phyloP scores from a whole-genome alignment of 2,888 invertebrate species.

The Dexiosoma caninum region DNA sequence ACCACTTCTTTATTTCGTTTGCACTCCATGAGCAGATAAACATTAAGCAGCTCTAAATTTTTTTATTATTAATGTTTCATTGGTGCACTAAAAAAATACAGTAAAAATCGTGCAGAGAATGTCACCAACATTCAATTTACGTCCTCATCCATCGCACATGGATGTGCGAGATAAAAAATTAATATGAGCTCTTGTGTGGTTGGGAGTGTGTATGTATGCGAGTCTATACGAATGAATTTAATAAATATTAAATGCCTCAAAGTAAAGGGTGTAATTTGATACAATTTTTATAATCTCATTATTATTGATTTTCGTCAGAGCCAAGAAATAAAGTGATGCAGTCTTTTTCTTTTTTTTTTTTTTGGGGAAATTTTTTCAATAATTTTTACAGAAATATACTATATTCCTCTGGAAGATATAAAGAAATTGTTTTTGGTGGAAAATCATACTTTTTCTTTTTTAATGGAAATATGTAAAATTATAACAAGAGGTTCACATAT shows the following conservation, averaged over 20 bases:
- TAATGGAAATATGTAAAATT: too few relatives aligned
- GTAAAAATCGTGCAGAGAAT: constrained; percentile 15
- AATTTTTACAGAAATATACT: too few relatives aligned
- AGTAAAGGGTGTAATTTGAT: constrained; percentile 41
- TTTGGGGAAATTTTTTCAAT: too few relatives aligned
- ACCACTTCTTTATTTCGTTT: background rate
- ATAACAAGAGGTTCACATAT: too few relatives aligned
- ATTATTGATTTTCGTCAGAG: background rate
- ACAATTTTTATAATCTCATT: constrained; percentile 43
- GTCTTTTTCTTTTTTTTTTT: too few relatives aligned
- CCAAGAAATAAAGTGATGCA: background rate
- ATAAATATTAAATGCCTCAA: constrained; percentile 18
- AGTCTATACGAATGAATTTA: background rate
- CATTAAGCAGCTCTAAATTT: constrained; percentile 17
- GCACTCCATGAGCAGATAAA: background rate
- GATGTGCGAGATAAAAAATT: constrained; percentile 17
- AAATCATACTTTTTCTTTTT: too few relatives aligned
- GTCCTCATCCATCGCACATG: background rate
- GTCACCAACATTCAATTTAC: constrained; percentile 24
- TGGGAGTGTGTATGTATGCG: background rate
- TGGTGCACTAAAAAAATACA: background rate
- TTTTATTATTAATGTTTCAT: constrained; percentile 40
- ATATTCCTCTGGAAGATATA: too few relatives aligned
- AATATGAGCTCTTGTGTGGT: background rate
- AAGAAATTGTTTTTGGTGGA: too few relatives aligned